phyloP scores from a whole-genome alignment of 2,113 vertebrate species.

The Nannospalax galili region DNA sequence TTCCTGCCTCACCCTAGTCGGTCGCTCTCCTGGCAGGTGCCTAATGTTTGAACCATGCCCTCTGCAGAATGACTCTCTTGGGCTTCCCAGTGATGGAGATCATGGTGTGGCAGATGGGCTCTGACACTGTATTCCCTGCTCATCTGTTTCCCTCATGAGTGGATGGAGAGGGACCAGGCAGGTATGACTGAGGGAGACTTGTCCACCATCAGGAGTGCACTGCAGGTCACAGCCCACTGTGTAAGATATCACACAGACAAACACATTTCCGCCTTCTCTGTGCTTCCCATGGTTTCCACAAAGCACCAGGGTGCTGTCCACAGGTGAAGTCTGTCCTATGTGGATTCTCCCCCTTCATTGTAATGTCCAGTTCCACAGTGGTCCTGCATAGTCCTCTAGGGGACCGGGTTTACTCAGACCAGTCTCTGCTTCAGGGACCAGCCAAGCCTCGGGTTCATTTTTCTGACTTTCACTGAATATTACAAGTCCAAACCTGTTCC shows the following conservation, averaged over 20 bases:
- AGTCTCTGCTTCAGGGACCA: background rate
- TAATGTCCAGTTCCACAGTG: fast-evolving
- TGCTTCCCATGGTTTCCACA: background rate
- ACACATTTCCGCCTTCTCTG: background rate
- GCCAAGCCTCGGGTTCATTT: background rate
- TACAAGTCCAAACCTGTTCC: background rate
- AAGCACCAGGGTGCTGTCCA: background rate
- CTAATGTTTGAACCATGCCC: background rate
- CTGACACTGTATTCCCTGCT: background rate
- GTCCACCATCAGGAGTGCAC: fast-evolving
- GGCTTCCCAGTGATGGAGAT: background rate
- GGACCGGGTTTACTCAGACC: no score
- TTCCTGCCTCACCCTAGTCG: background rate
- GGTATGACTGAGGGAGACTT: background rate
- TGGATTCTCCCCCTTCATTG: no score
- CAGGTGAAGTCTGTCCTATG: background rate
- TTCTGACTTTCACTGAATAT: background rate
- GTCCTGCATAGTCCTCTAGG: background rate
- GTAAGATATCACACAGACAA: background rate
- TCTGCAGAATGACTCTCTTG: background rate
- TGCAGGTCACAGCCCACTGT: background rate
- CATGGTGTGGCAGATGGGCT: background rate
- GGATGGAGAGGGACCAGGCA: background rate
- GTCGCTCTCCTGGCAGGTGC: fast-evolving
- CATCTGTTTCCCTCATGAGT: background rate